Evolutionary conservation across 1,140 invertebrate genomes (phyloP).

Genomic region (Drusus annulatus): DNA sequence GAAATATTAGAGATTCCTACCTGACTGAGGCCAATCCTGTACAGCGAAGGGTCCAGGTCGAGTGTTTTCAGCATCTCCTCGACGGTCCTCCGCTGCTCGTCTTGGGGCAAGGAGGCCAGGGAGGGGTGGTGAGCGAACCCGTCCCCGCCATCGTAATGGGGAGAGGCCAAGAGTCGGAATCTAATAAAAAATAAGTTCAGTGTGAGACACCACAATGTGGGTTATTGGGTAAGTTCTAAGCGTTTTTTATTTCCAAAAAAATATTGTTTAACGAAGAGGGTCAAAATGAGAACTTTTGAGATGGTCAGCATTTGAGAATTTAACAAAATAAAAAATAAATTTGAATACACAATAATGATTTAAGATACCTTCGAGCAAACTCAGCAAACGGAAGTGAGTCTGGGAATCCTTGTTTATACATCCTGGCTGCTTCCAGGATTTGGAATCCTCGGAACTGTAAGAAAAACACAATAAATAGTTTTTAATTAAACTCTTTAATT

Average conservation of each 20-base stretch:
- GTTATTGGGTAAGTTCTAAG: no score
- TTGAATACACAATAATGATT: no score
- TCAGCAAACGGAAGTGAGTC: constrained; percentile 90
- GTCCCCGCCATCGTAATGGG: constrained; percentile 69
- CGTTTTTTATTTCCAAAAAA: no score
- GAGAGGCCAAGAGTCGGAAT: constrained; percentile 81
- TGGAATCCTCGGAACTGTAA: constrained; percentile 90
- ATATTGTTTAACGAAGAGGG: no score
- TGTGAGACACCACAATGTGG: no score
- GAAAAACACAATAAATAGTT: background rate
- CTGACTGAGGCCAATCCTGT: constrained; percentile 92
- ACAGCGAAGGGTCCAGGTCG: constrained; percentile 89
- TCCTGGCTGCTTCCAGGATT: constrained; percentile 88
- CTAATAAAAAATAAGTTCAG: constrained; percentile 56
- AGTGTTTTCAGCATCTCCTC: constrained; percentile 88
- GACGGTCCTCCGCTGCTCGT: constrained; percentile 69
- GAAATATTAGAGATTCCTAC: constrained; percentile 71
- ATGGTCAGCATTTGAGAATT: no score
- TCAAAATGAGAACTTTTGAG: no score
- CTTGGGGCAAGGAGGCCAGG: constrained; percentile 62
- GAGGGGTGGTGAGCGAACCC: constrained; percentile 61
- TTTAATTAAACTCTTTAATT: no score
- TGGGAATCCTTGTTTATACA: constrained; percentile 95
- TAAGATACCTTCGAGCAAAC: constrained; percentile 81
- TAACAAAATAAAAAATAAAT: background rate